A percentile compares a stretch with the other conserved stretches of the same genome.
phyloP scores from a whole-genome alignment of 2,113 vertebrate species.

The Otus sunia region DNA sequence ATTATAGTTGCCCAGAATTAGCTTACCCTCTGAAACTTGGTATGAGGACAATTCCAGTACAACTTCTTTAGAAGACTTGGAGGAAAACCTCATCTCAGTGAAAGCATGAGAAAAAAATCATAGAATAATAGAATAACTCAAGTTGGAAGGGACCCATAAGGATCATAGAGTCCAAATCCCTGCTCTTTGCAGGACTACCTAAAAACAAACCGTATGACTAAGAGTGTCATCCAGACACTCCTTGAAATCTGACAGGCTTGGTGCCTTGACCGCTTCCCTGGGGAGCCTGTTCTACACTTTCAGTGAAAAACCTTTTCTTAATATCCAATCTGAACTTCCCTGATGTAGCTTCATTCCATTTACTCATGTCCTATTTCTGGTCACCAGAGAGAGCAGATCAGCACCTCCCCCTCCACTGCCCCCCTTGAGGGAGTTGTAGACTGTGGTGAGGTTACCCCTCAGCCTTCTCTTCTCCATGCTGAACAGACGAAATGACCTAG shows the following conservation, averaged over 20 bases:
- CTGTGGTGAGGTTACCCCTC: rapidly evolving
- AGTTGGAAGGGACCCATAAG: background rate
- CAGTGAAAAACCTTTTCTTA: background rate
- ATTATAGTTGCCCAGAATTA: background rate
- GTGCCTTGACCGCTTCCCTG: background rate
- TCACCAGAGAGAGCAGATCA: background rate
- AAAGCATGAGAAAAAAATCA: background rate
- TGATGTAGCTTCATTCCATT: background rate
- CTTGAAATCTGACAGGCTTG: background rate
- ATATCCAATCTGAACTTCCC: background rate
- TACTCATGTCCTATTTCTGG: rapidly evolving
- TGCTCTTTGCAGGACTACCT: background rate
- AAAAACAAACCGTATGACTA: background rate
- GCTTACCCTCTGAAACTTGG: background rate
- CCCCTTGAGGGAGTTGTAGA: background rate
- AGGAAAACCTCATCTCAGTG: background rate
- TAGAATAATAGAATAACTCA: background rate
- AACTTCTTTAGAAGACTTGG: background rate
- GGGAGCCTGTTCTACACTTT: background rate
- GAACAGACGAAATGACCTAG: background rate
- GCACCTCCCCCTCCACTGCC: rapidly evolving
- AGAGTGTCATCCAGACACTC: background rate
- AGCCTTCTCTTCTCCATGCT: background rate
- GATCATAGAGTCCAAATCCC: background rate
- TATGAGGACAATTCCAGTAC: background rate